Percentiles rank a stretch among this genome's conserved stretches.
Evolutionary conservation across 2,113 vertebrate genomes (phyloP).

Genomic region (Tenebrosternarchus preto): DNA sequence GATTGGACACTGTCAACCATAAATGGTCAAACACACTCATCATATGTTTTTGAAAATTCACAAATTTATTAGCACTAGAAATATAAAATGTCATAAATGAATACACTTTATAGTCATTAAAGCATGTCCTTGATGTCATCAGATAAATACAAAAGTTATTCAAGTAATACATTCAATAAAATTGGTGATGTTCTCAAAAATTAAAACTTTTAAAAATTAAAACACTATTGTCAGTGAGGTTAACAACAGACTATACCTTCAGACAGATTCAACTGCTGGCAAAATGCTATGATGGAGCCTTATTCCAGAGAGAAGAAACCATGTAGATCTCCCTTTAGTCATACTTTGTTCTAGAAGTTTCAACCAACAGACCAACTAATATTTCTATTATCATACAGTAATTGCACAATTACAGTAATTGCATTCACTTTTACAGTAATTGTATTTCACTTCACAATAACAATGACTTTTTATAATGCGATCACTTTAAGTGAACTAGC

Average conservation of each 20-base stretch:
- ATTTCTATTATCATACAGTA: too few species aligned
- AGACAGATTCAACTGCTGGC: neutral
- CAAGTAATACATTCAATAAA: slow-evolving; percentile 10
- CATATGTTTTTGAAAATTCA: neutral
- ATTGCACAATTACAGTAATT: too few species aligned
- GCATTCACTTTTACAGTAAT: too few species aligned
- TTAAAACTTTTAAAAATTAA: neutral
- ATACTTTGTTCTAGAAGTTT: too few species aligned
- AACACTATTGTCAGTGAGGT: neutral
- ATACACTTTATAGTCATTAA: neutral
- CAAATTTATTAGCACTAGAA: neutral
- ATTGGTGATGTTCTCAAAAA: neutral
- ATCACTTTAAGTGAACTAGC: neutral
- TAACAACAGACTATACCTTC: neutral
- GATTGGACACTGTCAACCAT: too few species aligned
- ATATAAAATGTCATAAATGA: neutral
- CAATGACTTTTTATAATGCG: neutral
- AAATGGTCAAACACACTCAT: neutral
- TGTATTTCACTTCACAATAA: neutral
- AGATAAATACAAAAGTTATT: neutral
- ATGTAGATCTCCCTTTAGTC: neutral
- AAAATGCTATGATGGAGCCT: neutral
- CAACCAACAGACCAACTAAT: too few species aligned
- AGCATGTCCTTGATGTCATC: neutral
- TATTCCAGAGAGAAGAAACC: neutral